Evolutionary conservation across 2,797 vertebrate genomes (phyloP).

Genomic region (Ispidina picta): DNA sequence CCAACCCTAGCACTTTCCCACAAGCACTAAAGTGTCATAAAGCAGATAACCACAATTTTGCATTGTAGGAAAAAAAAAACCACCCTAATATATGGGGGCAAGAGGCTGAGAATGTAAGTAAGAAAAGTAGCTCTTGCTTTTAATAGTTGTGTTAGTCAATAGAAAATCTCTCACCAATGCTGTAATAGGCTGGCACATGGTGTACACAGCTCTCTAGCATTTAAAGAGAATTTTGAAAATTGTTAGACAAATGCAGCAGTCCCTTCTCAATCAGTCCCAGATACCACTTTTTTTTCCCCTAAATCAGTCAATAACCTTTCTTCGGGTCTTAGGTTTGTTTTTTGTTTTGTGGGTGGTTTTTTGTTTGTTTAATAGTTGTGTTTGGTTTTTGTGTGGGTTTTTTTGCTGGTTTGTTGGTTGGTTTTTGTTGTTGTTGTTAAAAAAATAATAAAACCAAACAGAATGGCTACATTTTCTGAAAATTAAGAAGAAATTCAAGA

Average conservation of each 20-base stretch:
- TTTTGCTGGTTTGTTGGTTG: neutral
- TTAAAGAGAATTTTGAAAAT: neutral
- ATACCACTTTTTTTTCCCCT: too few species aligned
- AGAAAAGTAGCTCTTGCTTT: neutral
- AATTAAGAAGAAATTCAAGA: neutral
- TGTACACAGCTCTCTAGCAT: neutral
- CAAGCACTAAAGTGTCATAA: neutral
- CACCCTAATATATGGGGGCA: neutral
- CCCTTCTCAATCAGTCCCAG: neutral
- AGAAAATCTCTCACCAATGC: neutral
- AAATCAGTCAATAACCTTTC: neutral
- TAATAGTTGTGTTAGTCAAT: neutral
- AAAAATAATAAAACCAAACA: neutral
- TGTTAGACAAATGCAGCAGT: neutral
- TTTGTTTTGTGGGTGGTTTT: too few species aligned
- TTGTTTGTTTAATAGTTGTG: too few species aligned
- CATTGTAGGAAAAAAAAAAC: neutral
- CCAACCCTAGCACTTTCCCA: neutral
- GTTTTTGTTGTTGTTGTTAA: too few species aligned
- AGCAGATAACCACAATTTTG: neutral
- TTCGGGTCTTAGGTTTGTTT: neutral
- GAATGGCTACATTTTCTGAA: neutral
- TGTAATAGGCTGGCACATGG: neutral
- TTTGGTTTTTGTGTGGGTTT: neutral
- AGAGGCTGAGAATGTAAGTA: neutral